These are phyloP conservation scores for Pelvicachromis taeniatus DNA, from an alignment of 2,113 vertebrate genomes.

Conservation along the genomic window DNA sequence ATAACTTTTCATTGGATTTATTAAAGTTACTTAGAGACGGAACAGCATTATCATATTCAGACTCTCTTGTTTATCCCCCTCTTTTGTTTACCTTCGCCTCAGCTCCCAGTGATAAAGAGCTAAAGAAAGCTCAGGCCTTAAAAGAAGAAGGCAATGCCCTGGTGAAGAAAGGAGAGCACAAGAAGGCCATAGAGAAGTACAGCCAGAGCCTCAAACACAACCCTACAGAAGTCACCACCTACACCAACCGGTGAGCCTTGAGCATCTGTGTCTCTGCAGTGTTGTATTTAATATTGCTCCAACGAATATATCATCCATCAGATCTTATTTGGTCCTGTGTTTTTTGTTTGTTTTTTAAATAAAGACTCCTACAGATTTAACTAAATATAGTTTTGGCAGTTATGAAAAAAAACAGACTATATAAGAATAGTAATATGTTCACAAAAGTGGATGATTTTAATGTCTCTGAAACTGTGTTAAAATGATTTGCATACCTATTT, in stretches of 20 bases:
- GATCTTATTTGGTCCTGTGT: background rate
- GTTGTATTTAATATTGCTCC: background rate
- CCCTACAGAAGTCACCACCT: conserved; percentile 79
- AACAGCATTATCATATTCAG: background rate
- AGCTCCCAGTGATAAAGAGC: conserved; percentile 56
- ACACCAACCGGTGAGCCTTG: conserved; percentile 85
- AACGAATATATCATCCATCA: background rate
- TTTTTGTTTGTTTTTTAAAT: background rate
- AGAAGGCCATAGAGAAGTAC: conserved; percentile 88
- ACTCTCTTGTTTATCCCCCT: background rate
- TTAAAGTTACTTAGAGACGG: background rate
- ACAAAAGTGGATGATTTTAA: background rate
- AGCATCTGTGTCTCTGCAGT: background rate
- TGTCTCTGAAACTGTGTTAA: background rate
- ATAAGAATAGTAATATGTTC: background rate
- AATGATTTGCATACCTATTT: background rate
- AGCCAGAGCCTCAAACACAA: conserved; percentile 83
- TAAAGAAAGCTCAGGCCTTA: conserved; percentile 75
- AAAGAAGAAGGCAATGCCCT: conserved; percentile 90
- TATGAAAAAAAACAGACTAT: background rate
- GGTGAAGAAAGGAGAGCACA: conserved; percentile 88
- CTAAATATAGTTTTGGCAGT: background rate
- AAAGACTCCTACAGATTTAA: background rate
- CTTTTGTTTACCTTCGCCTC: background rate
- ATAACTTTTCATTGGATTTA: background rate